These are phyloP conservation scores for Falco columbarius DNA, from an alignment of 2,797 vertebrate species.

Conservation along the genomic window DNA sequence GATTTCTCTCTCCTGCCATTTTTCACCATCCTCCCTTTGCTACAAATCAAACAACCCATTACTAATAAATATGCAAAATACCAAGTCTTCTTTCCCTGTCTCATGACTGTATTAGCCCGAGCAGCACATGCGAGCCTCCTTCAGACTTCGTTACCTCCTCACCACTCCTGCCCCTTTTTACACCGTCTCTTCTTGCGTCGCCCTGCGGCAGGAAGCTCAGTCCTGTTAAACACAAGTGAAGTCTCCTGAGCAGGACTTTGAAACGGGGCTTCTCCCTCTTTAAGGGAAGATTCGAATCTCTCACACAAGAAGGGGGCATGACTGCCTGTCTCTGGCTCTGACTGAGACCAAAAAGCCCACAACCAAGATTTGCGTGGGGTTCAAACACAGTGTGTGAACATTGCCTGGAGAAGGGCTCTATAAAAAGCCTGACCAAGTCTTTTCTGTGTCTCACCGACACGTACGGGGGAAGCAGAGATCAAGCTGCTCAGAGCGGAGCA, in stretches of 20 bases:
- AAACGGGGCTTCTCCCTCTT: background rate
- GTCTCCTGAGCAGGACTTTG: background rate
- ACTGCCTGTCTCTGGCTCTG: background rate
- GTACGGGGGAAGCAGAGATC: background rate
- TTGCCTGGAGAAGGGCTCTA: background rate
- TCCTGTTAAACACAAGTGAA: background rate
- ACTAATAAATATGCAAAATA: background rate
- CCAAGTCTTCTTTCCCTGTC: background rate
- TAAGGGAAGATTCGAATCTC: background rate
- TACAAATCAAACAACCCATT: background rate
- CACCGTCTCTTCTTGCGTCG: background rate
- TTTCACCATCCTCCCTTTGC: background rate
- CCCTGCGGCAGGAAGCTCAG: background rate
- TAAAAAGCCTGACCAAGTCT: background rate
- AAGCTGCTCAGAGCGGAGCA: accelerated
- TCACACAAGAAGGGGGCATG: background rate
- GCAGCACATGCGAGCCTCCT: background rate
- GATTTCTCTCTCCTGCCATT: background rate
- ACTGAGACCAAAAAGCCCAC: background rate
- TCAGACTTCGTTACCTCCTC: background rate
- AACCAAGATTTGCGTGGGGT: accelerated
- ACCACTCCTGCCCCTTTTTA: background rate
- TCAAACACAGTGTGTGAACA: background rate
- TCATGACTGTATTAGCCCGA: background rate
- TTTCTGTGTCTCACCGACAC: background rate